A percentile compares a stretch with the other conserved stretches of the same genome.
phyloP scores from a whole-genome alignment of 1,140 invertebrate genomes.

The Apocrypta bakeri region DNA sequence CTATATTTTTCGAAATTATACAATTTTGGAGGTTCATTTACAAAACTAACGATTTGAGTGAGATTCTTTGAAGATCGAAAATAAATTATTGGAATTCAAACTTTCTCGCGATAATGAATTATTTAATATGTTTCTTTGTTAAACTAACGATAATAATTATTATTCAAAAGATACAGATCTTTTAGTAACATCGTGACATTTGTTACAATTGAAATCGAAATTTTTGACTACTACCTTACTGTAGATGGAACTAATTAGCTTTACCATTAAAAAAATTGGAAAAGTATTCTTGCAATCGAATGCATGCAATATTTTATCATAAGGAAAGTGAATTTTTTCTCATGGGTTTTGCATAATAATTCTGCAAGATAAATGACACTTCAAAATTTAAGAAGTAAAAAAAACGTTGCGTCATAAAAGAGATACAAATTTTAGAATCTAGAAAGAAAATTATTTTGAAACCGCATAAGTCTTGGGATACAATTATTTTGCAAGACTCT shows the following conservation, averaged over 20 bases:
- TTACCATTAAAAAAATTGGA: not conserved
- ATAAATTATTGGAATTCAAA: not conserved
- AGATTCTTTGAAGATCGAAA: not conserved
- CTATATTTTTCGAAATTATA: slow-evolving; percentile 47
- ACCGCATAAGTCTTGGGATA: not conserved
- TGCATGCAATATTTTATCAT: not conserved
- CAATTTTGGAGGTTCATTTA: not conserved
- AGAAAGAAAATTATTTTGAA: slow-evolving; percentile 26
- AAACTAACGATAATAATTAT: not conserved
- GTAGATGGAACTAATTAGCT: not conserved
- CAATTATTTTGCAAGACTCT: slow-evolving; percentile 43
- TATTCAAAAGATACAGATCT: slow-evolving; percentile 46
- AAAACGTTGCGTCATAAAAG: slow-evolving; percentile 7
- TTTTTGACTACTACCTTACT: slow-evolving; percentile 1
- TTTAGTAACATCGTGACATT: slow-evolving; percentile 49
- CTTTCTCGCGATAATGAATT: slow-evolving; percentile 7
- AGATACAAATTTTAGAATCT: slow-evolving; percentile 36
- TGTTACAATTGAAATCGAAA: slow-evolving; percentile 35
- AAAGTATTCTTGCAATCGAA: not conserved
- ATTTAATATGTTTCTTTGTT: not conserved
- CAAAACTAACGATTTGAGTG: not conserved
- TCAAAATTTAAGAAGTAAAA: not conserved
- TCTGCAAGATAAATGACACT: slow-evolving; percentile 10
- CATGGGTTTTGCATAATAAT: slow-evolving; percentile 22
- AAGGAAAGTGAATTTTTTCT: slow-evolving; percentile 1